Base-by-base conservation (phyloP, 2,113 vertebrate genomes). In the Lycaon pictus region DNA sequence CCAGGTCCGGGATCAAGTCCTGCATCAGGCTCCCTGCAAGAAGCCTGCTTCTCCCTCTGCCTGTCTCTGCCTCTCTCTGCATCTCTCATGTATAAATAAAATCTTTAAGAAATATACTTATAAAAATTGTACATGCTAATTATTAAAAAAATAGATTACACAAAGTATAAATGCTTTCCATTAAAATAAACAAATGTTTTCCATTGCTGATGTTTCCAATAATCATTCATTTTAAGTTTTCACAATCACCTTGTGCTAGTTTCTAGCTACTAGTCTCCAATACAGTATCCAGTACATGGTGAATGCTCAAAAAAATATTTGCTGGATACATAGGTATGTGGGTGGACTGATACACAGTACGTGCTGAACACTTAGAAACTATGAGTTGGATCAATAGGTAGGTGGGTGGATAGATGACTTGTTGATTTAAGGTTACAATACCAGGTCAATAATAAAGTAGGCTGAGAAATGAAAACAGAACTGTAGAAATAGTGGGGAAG, bases 161-260 rank as follows among this genome's bases (percentile, higher is more conserved):
- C 2, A 82, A 93, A 74, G 20, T 19, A 15, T 43, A 92, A 90
- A 51, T n/a, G 23, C 16, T 69, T 69, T 35, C n/a, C 67, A 69
- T 69, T 35, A 69, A 69, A 19, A 69, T 69, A 69, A 69, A 69
- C 56, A 58, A 20, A 48, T 32, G 17, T 43, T 95, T 96, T 95
- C 56, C 23, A 84, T 5, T 93, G 37, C 12, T 82, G 27, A 27
- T 53, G 32, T 76, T 60, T 69, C 10, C 1, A 93, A 58, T 10
- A 96, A 55, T 79, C 37, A 23, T n/a, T 95, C 53, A 55, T 83
- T 85, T 65, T 60, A 92, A 93, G 67, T 90, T 94, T 81, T 97
- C 43, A 96, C 5, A 55, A 88, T 81, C 22, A 76, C 7, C 93
- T 56, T 58, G 35, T 88, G 74, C 25, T 83, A 60, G 19, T 69